phyloP scores from a whole-genome alignment of 1,140 invertebrate genomes.

The Conus ventricosus region DNA sequence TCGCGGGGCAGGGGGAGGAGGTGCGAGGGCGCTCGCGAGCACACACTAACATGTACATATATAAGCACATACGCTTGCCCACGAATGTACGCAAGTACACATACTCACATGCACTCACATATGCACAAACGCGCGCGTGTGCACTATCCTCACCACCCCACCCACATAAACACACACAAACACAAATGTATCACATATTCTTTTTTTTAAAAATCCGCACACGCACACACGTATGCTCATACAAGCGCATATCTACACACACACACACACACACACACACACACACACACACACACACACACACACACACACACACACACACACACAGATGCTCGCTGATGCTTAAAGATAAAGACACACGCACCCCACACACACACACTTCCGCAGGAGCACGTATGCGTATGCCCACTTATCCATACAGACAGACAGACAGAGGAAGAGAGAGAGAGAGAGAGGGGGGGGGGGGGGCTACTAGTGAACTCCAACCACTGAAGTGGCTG shows the following conservation, averaged over 20 bases:
- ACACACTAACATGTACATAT: neutral
- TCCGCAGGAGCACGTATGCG: no score
- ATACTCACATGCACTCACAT: neutral
- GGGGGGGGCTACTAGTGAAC: no score
- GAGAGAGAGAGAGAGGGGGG: no score
- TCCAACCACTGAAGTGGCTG: no score
- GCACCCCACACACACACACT: no score
- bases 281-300: neutral
- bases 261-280: neutral
- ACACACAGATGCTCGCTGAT: neutral
- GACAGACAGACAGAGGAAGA: no score
- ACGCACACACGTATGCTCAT: neutral
- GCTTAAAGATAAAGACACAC: no score
- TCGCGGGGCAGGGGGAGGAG: neutral
- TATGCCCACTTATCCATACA: no score
- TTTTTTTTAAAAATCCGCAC: no score
- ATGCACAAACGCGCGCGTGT: neutral
- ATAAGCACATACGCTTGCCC: neutral
- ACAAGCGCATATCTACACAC: neutral
- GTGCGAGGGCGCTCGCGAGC: neutral
- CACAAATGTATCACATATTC: neutral
- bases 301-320: constrained; percentile 8
- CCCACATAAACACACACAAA: neutral
- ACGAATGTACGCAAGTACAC: neutral
- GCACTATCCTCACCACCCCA: neutral